Percentiles rank a stretch among this genome's conserved stretches.
These are phyloP conservation scores for Ceryle rudis DNA, from an alignment of 2,797 vertebrate species.

Conservation along the genomic window DNA sequence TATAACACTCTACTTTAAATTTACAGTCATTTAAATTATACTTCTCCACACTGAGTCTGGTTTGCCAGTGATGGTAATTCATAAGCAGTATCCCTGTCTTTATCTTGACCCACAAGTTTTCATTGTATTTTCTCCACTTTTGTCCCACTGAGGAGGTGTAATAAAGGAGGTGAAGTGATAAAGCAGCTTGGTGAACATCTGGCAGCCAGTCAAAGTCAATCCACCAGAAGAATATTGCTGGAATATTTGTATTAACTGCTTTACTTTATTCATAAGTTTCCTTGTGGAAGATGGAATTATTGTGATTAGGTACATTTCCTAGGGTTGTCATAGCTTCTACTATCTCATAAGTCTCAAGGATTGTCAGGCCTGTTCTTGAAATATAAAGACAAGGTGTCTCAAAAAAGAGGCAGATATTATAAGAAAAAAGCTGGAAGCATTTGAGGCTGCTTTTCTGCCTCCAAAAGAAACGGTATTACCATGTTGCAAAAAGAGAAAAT, in stretches of 20 bases:
- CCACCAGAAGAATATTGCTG: neutral
- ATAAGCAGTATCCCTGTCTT: neutral
- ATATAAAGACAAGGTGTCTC: neutral
- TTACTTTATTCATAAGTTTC: neutral
- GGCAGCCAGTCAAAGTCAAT: neutral
- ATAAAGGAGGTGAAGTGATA: neutral
- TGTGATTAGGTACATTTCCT: neutral
- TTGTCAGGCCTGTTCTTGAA: neutral
- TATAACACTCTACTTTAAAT: neutral
- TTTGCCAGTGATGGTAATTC: neutral
- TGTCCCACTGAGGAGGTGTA: neutral
- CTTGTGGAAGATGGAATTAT: neutral
- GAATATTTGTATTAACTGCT: neutral
- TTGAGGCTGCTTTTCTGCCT: neutral
- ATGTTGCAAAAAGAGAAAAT: neutral
- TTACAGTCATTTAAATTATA: neutral
- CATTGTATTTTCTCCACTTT: neutral
- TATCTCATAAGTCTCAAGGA: neutral
- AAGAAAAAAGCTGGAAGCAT: neutral
- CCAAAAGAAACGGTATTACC: neutral
- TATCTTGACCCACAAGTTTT: neutral
- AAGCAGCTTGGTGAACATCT: neutral
- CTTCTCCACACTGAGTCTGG: rapidly evolving
- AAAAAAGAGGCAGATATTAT: neutral
- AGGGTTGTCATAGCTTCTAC: neutral